Conservation (phyloP, 1,140 invertebrate species). For the Goniozus legneri region DNA sequence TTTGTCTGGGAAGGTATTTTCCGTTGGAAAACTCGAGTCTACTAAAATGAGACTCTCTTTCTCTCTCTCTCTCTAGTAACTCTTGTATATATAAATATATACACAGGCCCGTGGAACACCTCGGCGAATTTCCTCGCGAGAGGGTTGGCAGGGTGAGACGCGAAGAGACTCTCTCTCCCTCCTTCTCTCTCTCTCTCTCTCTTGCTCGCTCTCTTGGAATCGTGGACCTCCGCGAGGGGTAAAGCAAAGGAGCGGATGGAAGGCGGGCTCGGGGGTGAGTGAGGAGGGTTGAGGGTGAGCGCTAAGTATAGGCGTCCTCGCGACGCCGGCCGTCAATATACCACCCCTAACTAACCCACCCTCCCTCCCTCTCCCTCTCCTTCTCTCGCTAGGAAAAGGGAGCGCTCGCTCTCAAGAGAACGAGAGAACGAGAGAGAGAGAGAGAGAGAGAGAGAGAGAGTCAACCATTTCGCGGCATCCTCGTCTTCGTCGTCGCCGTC, state of each 20-base stretch:
- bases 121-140: no score
- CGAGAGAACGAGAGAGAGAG: conserved; percentile 4
- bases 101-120: no score
- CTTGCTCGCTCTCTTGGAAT: neutral
- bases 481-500: conserved; percentile 10
- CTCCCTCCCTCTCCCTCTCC: no score
- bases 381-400: no score
- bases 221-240: conserved; percentile 15
- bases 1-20: no score
- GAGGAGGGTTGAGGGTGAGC: conserved; percentile 19
- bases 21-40: no score
- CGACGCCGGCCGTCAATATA: conserved; percentile 55
- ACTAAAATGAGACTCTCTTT: no score
- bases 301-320: conserved; percentile 56
- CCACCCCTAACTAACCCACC: conserved; percentile 54
- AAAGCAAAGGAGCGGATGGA: conserved; percentile 25
- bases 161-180: no score
- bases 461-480: conserved; percentile 9
- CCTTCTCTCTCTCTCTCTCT: conserved; percentile 13
- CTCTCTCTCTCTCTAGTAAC: no score
- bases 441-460: conserved; percentile 8
- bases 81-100: no score
- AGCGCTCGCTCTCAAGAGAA: no score
- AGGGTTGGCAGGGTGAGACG: no score
- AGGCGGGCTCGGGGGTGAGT: conserved; percentile 23